Evolutionary conservation across 2,113 vertebrate species (phyloP).

Genomic region (Salvelinus alpinus): DNA sequence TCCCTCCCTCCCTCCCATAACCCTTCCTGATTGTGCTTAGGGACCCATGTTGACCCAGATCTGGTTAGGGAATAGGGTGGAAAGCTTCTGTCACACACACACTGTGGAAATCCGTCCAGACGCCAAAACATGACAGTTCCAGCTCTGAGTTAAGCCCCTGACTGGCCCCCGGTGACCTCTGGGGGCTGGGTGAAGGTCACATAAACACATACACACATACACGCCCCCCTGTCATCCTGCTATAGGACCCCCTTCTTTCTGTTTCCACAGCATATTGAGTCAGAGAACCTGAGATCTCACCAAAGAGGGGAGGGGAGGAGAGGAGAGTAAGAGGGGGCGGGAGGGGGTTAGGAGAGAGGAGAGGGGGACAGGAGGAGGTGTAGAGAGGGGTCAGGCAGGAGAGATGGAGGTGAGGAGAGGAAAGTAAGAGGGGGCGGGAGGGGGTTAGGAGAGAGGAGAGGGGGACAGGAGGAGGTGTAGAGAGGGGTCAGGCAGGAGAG

Average conservation of each 20-base stretch:
- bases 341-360: not conserved
- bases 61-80: too few species aligned
- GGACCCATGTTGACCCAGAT: too few species aligned
- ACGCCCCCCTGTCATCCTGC: not conserved
- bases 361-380: not conserved
- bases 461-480: not conserved
- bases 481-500: not conserved
- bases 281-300: conserved; percentile 63
- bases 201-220: too few species aligned
- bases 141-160: too few species aligned
- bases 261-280: conserved; percentile 57
- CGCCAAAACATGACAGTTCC: too few species aligned
- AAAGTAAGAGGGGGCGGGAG: not conserved
- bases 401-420: not conserved
- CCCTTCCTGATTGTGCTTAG: too few species aligned
- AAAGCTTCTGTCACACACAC: too few species aligned
- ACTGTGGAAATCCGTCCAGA: too few species aligned
- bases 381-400: not conserved
- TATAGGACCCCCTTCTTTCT: conserved; percentile 30
- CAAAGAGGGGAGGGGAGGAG: conserved; percentile 34
- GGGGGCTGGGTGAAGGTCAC: too few species aligned
- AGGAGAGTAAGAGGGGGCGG: not conserved
- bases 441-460: not conserved
- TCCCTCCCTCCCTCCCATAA: too few species aligned
- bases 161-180: too few species aligned